A percentile compares a stretch with the other conserved stretches of the same genome.
Conservation (phyloP, 1,140 invertebrate species). For the Meloidogyne chitwoodi region DNA sequence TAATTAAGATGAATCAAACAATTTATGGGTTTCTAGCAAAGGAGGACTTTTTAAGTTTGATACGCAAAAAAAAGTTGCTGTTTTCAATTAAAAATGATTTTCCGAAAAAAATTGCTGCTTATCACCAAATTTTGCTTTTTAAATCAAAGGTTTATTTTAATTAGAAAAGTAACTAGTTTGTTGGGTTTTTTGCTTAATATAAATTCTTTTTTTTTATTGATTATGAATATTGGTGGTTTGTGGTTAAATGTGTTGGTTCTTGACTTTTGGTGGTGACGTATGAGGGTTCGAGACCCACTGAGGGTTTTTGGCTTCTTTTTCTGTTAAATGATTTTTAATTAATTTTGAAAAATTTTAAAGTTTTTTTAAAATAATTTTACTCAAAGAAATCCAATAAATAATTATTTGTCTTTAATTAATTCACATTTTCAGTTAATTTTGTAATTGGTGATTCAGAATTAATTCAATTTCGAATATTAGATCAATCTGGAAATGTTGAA, state of each 20-base stretch:
- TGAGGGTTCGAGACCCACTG: neutral
- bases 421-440: slow-evolving; percentile 47
- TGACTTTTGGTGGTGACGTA: too few relatives aligned
- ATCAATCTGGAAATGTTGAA: slow-evolving; percentile 46
- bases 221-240: neutral
- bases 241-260: too few relatives aligned
- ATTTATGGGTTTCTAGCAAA: slow-evolving; percentile 56
- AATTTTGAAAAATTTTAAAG: too few relatives aligned
- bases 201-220: too few relatives aligned
- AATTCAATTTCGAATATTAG: slow-evolving; percentile 48
- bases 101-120: slow-evolving; percentile 58
- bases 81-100: slow-evolving; percentile 53
- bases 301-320: neutral
- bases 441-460: slow-evolving; percentile 39
- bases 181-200: too few relatives aligned
- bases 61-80: slow-evolving; percentile 26
- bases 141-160: slow-evolving; percentile 47
- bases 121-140: slow-evolving; percentile 46
- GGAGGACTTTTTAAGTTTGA: slow-evolving; percentile 55
- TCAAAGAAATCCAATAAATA: too few relatives aligned
- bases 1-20: slow-evolving; percentile 26
- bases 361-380: too few relatives aligned
- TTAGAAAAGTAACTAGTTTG: too few relatives aligned
- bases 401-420: too few relatives aligned
- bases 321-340: too few relatives aligned